Percentiles rank a stretch among this genome's conserved stretches.
These are phyloP conservation scores for Melanotaenia pygmaea DNA, from an alignment of 2,797 vertebrate genomes.

Conservation along the genomic window DNA sequence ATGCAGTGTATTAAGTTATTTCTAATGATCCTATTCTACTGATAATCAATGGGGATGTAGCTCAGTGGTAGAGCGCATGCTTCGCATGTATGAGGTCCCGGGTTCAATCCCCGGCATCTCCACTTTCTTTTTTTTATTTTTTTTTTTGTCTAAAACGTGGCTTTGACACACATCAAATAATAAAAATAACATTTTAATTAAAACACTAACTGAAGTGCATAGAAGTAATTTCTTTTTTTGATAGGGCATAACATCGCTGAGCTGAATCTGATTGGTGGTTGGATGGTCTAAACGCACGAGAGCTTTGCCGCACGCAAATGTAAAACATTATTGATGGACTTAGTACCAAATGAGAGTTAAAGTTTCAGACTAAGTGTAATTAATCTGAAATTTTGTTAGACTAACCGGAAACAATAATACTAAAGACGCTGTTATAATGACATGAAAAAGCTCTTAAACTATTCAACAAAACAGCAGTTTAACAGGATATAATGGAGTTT, in stretches of 20 bases:
- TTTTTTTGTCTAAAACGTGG: background rate
- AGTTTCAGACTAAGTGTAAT: background rate
- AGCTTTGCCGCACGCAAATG: background rate
- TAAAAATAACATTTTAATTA: background rate
- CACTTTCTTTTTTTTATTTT: slow-evolving; percentile 6
- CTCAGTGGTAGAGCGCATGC: slow-evolving; percentile 87
- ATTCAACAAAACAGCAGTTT: background rate
- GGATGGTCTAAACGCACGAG: background rate
- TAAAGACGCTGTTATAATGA: background rate
- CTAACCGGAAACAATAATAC: background rate
- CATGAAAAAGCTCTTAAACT: background rate
- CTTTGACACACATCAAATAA: background rate
- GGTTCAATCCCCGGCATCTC: slow-evolving; percentile 88
- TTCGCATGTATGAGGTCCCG: slow-evolving; percentile 87
- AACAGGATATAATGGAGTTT: background rate
- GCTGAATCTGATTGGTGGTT: slow-evolving; percentile 54
- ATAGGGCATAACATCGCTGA: slow-evolving; percentile 44
- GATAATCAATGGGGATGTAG: slow-evolving; percentile 87
- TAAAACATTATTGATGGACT: background rate
- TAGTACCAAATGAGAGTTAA: background rate
- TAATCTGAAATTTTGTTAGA: background rate
- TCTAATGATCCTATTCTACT: too few relatives aligned
- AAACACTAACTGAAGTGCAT: fast-evolving
- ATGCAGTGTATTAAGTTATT: too few relatives aligned
- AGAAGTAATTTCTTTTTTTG: background rate